A percentile compares a stretch with the other conserved stretches of the same genome.
Evolutionary conservation across 2,888 invertebrate species (phyloP).

Genomic region (Mythimna impura): DNA sequence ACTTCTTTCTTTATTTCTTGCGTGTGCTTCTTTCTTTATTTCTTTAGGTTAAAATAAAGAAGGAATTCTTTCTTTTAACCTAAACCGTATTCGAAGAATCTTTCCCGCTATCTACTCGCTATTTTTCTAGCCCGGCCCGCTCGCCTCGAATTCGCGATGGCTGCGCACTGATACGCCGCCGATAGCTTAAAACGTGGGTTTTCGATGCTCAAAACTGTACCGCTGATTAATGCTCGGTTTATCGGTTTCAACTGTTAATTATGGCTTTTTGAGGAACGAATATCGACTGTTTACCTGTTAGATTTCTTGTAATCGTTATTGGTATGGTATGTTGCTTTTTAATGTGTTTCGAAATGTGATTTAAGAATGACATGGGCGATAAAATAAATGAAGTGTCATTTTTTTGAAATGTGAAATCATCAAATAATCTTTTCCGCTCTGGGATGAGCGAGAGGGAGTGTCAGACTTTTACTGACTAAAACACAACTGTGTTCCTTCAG

Average conservation of each 20-base stretch:
- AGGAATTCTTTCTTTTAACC: background rate
- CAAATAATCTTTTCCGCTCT: too few relatives aligned
- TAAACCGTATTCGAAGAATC: background rate
- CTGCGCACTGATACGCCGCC: constrained; percentile 75
- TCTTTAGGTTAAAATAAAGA: too few relatives aligned
- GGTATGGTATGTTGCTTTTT: background rate
- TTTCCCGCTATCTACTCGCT: constrained; percentile 48
- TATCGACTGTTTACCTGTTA: constrained; percentile 20
- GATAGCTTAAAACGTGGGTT: constrained; percentile 80
- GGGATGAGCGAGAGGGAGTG: too few relatives aligned
- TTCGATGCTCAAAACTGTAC: constrained; percentile 86
- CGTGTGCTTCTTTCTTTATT: too few relatives aligned
- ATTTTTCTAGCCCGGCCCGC: constrained; percentile 44
- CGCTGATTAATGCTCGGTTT: constrained; percentile 85
- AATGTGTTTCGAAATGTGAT: background rate
- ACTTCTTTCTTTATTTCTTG: too few relatives aligned
- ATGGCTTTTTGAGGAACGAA: constrained; percentile 67
- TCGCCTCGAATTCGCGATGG: constrained; percentile 76
- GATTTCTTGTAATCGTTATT: constrained; percentile 13
- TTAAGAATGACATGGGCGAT: background rate
- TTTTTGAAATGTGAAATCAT: too few relatives aligned
- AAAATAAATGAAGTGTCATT: background rate
- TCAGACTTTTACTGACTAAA: too few relatives aligned
- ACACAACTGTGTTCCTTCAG: too few relatives aligned
- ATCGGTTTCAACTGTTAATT: constrained; percentile 57